Percentiles rank a stretch among this genome's conserved stretches.
phyloP scores from a whole-genome alignment of 2,888 invertebrate species.

The Altica lythri region DNA sequence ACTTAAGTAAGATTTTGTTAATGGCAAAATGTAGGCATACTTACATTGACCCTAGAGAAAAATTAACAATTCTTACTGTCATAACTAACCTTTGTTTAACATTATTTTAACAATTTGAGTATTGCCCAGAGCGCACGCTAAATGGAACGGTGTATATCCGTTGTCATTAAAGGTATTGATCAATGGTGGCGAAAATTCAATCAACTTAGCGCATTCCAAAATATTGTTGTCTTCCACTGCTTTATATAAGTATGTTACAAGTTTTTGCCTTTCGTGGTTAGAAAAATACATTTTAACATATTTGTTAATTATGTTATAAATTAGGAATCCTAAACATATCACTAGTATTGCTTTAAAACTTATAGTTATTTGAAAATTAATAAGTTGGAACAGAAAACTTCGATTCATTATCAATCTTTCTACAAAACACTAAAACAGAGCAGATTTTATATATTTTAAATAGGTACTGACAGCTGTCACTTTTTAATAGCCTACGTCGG shows the following conservation, averaged over 20 bases:
- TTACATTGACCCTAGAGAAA: too few relatives aligned
- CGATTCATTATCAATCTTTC: too few relatives aligned
- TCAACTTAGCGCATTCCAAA: conserved; percentile 34
- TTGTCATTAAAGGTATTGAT: conserved; percentile 37
- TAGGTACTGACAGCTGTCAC: too few relatives aligned
- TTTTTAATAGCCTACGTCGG: too few relatives aligned
- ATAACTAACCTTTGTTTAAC: conserved; percentile 41
- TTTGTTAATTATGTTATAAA: conserved; percentile 11
- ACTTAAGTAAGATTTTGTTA: too few relatives aligned
- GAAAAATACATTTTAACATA: conserved; percentile 13
- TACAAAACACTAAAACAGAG: too few relatives aligned
- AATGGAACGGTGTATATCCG: conserved; percentile 44
- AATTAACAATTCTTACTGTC: too few relatives aligned
- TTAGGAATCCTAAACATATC: conserved; percentile 20
- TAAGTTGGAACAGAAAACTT: too few relatives aligned
- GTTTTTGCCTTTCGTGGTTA: conserved; percentile 5
- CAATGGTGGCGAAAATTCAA: conserved; percentile 38
- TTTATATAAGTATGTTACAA: conserved; percentile 25
- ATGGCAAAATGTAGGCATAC: too few relatives aligned
- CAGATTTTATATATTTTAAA: too few relatives aligned
- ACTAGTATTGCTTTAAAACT: too few relatives aligned
- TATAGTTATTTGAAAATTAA: too few relatives aligned
- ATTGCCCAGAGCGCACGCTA: conserved; percentile 48
- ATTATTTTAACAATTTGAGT: conserved; percentile 47
- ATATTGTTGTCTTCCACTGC: conserved; percentile 32